Base-by-base conservation (phyloP, 2,888 invertebrate species). In the Acanthococcus lagerstroemiae region DNA sequence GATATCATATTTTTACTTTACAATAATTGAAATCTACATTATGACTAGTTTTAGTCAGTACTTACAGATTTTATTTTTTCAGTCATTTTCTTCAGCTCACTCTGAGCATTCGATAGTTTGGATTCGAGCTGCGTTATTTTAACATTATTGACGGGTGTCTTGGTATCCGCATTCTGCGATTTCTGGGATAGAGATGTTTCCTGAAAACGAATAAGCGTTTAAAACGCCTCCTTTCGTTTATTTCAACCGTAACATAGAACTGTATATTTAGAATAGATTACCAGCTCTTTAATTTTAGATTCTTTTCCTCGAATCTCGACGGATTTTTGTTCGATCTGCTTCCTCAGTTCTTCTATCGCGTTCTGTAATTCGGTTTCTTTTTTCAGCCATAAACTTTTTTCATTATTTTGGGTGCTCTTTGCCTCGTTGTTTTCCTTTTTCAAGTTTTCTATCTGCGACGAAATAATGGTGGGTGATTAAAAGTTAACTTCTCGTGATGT, bases 221-320 rank as follows among this genome's bases (percentile, higher is more conserved):
- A n/a, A n/a, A n/a, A n/a, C n/a, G n/a, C n/a, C n/a, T n/a, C n/a
- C n/a, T n/a, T n/a, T n/a, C n/a, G n/a, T n/a, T n/a, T n/a, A n/a
- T n/a, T n/a, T n/a, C n/a, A n/a, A n/a, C n/a, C n/a, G n/a, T n/a
- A n/a, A n/a, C n/a, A n/a, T n/a, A n/a, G n/a, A n/a, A n/a, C n/a
- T n/a, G n/a, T n/a, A n/a, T n/a, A n/a, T 15, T n/a, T 37, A 15
- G 4, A 55, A 55, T 22, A 22, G 69, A 68, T 73, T 81, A 84
- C 84, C 80, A 84, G 77, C 77, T 82, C 81, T 72, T 83, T 81
- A 70, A 84, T 81, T 74, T 82, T 79, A 72, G 78, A 78, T 71
- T 81, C 81, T 78, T 83, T 84, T 44, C 82, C 80, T 58, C 78
- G 79, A 72, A 83, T 78, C 75, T 83, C 66, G 22, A 17, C 69